Conservation (phyloP, 2,797 vertebrate genomes). For the Holocentrus rufus region DNA sequence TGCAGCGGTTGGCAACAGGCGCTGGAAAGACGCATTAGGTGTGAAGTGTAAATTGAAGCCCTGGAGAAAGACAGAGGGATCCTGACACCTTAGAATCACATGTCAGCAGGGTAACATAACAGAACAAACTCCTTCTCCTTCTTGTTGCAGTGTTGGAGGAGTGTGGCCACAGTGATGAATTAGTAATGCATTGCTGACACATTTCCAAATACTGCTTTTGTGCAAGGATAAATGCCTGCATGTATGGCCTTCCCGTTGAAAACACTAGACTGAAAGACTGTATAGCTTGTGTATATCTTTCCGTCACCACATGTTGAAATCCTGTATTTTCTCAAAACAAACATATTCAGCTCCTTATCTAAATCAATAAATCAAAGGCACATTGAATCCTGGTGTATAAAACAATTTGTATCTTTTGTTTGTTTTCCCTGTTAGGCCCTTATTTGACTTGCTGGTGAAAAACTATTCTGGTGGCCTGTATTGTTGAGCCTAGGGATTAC, state of each 20-base stretch:
- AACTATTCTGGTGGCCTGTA: neutral
- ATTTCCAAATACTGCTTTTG: slow-evolving; percentile 44
- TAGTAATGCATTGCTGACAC: slow-evolving; percentile 62
- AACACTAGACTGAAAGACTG: slow-evolving; percentile 4
- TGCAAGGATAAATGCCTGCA: neutral
- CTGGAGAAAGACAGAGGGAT: slow-evolving; percentile 5
- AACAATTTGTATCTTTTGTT: no score
- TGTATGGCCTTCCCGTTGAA: slow-evolving; percentile 1
- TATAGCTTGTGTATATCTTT: slow-evolving; percentile 10
- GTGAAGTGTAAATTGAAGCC: slow-evolving; percentile 70
- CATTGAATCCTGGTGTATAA: no score
- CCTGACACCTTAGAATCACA: slow-evolving; percentile 60
- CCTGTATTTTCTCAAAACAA: slow-evolving; percentile 3
- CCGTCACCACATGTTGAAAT: neutral
- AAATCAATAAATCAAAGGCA: no score
- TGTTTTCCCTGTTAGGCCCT: neutral
- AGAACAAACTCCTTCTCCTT: neutral
- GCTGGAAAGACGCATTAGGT: slow-evolving; percentile 59
- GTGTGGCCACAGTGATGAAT: slow-evolving; percentile 55
- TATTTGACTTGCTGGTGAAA: slow-evolving; percentile 5
- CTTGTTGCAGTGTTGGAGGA: slow-evolving; percentile 18
- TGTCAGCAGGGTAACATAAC: slow-evolving; percentile 23
- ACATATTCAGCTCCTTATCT: no score
- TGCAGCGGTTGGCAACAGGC: slow-evolving; percentile 46
- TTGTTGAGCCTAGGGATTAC: slow-evolving; percentile 8